phyloP scores from a whole-genome alignment of 2,797 vertebrate species.

The Manis javanica region DNA sequence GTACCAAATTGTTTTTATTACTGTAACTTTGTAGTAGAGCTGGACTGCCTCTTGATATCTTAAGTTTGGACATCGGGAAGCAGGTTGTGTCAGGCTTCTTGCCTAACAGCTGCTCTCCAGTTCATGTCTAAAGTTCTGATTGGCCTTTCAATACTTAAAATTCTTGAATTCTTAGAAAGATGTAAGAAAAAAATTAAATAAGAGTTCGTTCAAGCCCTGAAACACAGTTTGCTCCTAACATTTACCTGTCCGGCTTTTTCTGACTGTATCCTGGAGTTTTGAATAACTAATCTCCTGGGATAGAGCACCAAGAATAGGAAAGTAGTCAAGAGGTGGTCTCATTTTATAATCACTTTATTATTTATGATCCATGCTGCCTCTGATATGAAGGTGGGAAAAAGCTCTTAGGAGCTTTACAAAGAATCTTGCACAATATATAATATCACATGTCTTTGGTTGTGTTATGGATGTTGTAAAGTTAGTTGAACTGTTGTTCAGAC shows the following conservation, averaged over 20 bases:
- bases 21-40: too few relatives aligned
- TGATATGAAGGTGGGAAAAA: background rate
- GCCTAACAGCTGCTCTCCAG: background rate
- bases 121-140: slow-evolving; percentile 24
- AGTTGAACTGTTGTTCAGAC: background rate
- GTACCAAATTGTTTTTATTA: too few relatives aligned
- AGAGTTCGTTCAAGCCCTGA: background rate
- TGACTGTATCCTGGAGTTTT: background rate
- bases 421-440: background rate
- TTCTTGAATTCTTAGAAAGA: slow-evolving; percentile 15
- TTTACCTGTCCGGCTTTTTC: background rate
- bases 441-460: background rate
- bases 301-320: background rate
- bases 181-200: background rate
- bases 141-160: background rate
- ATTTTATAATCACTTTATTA: background rate
- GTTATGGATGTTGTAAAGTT: background rate
- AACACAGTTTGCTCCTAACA: background rate
- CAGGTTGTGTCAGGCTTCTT: background rate
- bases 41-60: background rate
- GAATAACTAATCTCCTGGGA: background rate
- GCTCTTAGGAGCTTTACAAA: background rate
- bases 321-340: background rate
- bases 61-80: background rate
- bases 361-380: background rate